Evolutionary conservation across 2,888 invertebrate genomes (phyloP).

Genomic region (Macrosoma leucophasiata): DNA sequence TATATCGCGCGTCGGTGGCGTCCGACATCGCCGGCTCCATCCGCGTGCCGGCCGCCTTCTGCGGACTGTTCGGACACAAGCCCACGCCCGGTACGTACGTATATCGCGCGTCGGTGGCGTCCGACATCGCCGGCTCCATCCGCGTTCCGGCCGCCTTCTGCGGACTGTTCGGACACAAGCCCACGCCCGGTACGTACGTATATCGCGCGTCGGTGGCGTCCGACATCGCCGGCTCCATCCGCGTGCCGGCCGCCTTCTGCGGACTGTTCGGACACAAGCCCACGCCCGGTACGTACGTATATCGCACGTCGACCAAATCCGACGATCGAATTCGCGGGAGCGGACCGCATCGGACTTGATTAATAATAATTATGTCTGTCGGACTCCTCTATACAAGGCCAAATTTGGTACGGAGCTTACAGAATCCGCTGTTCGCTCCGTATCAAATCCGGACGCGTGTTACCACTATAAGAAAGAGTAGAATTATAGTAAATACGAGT

Average conservation of each 20-base stretch:
- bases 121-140: constrained; percentile 92
- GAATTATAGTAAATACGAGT: too few relatives aligned
- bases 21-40: constrained; percentile 94
- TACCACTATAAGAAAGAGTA: too few relatives aligned
- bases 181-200: constrained; percentile 77
- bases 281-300: constrained; percentile 73
- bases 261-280: constrained; percentile 94
- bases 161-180: constrained; percentile 92
- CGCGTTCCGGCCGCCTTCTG: constrained; percentile 90
- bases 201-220: constrained; percentile 83
- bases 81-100: constrained; percentile 79
- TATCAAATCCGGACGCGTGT: too few relatives aligned
- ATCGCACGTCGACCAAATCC: too few relatives aligned
- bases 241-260: constrained; percentile 89
- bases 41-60: constrained; percentile 88
- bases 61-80: constrained; percentile 92
- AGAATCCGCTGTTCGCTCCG: too few relatives aligned
- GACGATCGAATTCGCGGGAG: too few relatives aligned
- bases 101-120: constrained; percentile 80
- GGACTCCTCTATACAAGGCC: too few relatives aligned
- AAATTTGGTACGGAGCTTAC: too few relatives aligned
- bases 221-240: constrained; percentile 91
- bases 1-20: constrained; percentile 79
- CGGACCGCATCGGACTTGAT: too few relatives aligned
- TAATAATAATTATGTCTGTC: too few relatives aligned